phyloP scores from a whole-genome alignment of 2,113 vertebrate genomes.

The Pardalotus punctatus region DNA sequence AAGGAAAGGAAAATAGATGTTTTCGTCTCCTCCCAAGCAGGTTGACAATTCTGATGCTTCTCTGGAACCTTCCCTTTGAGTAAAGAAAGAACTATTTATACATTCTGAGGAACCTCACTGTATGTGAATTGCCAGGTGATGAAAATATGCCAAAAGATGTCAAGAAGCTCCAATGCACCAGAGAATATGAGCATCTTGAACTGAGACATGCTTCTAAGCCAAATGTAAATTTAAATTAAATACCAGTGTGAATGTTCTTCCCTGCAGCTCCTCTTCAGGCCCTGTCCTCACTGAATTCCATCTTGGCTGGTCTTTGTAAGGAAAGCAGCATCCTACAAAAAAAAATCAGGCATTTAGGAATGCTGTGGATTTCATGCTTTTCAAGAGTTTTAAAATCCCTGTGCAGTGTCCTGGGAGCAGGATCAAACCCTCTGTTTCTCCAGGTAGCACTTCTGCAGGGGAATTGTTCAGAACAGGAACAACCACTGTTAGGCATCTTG shows the following conservation, averaged over 20 bases:
- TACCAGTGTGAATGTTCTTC: fast-evolving
- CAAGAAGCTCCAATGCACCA: background rate
- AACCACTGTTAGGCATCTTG: background rate
- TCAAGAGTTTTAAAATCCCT: background rate
- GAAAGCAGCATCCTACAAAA: background rate
- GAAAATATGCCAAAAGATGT: background rate
- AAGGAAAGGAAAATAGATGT: background rate
- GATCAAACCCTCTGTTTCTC: background rate
- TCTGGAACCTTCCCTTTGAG: background rate
- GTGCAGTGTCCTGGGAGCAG: background rate
- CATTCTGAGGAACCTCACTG: background rate
- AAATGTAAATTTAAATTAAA: background rate
- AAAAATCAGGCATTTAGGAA: background rate
- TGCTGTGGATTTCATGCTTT: background rate
- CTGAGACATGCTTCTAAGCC: background rate
- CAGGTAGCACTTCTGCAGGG: background rate
- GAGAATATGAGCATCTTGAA: background rate
- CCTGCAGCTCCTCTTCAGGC: background rate
- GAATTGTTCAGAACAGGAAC: background rate
- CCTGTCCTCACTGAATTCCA: background rate
- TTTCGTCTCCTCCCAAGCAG: background rate
- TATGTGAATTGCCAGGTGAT: background rate
- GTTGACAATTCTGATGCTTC: background rate
- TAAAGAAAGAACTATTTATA: background rate
- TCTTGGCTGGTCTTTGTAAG: background rate